phyloP scores from a whole-genome alignment of 2,113 vertebrate species.

The Thermophis baileyi region DNA sequence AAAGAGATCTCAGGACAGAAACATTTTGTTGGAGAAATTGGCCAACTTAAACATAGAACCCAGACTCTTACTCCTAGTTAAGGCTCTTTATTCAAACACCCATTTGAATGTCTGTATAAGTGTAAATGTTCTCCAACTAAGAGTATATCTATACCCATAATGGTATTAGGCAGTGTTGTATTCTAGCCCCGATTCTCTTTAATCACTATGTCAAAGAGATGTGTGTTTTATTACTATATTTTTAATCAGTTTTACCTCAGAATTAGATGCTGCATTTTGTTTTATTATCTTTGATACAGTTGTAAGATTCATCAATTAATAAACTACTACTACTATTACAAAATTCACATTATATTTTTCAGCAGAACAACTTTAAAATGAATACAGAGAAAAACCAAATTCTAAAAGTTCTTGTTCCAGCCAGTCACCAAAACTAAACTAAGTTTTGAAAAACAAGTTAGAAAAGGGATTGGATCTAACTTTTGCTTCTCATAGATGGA shows the following conservation, averaged over 20 bases:
- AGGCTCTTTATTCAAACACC: too few relatives aligned
- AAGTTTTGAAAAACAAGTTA: background rate
- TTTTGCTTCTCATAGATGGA: background rate
- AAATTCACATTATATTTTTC: background rate
- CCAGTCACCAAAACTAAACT: background rate
- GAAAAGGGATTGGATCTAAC: background rate
- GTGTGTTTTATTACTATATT: background rate
- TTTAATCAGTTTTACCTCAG: background rate
- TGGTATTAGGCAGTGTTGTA: background rate
- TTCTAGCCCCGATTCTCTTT: background rate
- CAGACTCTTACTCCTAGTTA: background rate
- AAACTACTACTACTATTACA: background rate
- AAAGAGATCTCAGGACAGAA: background rate
- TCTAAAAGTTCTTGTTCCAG: background rate
- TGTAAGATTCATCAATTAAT: background rate
- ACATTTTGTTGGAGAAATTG: background rate
- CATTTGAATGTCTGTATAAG: background rate
- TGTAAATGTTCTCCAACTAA: background rate
- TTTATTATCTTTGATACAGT: background rate
- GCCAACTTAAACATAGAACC: background rate
- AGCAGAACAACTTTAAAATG: background rate
- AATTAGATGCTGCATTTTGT: background rate
- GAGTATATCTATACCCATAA: background rate
- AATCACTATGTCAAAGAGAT: background rate
- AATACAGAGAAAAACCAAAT: background rate